Base-by-base conservation (phyloP, 2,888 invertebrate species). In the Xanthia togata region DNA sequence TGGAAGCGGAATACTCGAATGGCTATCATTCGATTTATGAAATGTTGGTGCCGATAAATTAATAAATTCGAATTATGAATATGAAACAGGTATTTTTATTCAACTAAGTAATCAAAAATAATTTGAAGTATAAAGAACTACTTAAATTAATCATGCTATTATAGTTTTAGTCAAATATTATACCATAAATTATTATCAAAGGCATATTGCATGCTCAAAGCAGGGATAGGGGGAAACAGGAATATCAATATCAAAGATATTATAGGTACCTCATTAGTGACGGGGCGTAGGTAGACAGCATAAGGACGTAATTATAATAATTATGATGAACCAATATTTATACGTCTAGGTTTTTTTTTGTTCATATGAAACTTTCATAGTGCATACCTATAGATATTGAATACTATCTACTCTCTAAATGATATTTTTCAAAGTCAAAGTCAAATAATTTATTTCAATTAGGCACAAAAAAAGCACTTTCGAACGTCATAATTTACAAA, bases 161-260 rank as follows among this genome's bases (percentile, higher is more conserved):
- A 50, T 31, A 60, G 14, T 80, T 77, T 35, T 12, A 47, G 2
- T 53, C 14, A 47, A 26, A 59, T 44, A 59, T 47, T 35, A 47
- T 53, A 44, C n/a, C 12, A 38, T 57, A 53, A 73, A 84, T 73
- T 62, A 72, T 47, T 57, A 69, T 82, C 71, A 79, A 79, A 79
- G 55, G 64, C n/a, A 62, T 67, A 63, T 41, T 53, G 68, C 68
- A 57, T 69, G 35, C 68, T 81, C 87, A 85, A 85, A 86, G 79
- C 67, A 64, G 67, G 57, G 31, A 38, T 71, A 73, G n/a, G n/a
- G n/a, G n/a, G n/a, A n/a, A n/a, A 67, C 84, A 89, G 78, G 82
- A 82, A 75, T 90, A 91, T 90, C 83, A 70, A 82, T 90, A 82
- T 89, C 90, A 90, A 90, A 89, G 89, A 67, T 72, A 14, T 14